Percentiles rank a stretch among this genome's conserved stretches.
phyloP scores from a whole-genome alignment of 2,113 vertebrate genomes.

The Tragelaphus imberbis region DNA sequence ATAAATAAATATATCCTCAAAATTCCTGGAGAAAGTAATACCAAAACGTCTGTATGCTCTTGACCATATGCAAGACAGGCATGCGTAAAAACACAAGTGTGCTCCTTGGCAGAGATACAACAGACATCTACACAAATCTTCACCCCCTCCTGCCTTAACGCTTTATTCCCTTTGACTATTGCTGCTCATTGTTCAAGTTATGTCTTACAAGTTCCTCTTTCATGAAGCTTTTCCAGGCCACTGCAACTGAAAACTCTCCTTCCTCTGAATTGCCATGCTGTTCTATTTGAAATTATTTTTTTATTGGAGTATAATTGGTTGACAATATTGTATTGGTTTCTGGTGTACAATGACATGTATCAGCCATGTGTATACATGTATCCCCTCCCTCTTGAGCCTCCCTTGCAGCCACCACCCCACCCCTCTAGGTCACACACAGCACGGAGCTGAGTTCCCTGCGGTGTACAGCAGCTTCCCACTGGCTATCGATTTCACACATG shows the following conservation, averaged over 20 bases:
- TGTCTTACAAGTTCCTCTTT: neutral
- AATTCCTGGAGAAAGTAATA: neutral
- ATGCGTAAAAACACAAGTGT: neutral
- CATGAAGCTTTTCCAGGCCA: neutral
- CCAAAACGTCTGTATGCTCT: neutral
- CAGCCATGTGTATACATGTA: neutral
- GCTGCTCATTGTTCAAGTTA: neutral
- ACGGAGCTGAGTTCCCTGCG: neutral
- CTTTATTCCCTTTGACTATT: neutral
- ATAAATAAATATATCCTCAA: neutral
- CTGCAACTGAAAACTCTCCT: neutral
- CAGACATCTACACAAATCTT: neutral
- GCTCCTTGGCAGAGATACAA: neutral
- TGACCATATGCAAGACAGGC: neutral
- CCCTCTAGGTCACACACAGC: neutral
- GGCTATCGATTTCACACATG: neutral
- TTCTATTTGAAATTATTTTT: conserved; percentile 1
- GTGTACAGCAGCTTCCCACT: neutral
- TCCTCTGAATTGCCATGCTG: neutral
- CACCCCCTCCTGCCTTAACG: neutral
- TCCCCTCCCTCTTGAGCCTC: neutral
- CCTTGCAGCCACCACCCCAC: neutral
- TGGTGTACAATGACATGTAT: neutral
- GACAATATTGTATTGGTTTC: neutral
- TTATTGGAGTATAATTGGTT: neutral